Conservation (phyloP, 2,797 vertebrate species). For the Thaleichthys pacificus region DNA sequence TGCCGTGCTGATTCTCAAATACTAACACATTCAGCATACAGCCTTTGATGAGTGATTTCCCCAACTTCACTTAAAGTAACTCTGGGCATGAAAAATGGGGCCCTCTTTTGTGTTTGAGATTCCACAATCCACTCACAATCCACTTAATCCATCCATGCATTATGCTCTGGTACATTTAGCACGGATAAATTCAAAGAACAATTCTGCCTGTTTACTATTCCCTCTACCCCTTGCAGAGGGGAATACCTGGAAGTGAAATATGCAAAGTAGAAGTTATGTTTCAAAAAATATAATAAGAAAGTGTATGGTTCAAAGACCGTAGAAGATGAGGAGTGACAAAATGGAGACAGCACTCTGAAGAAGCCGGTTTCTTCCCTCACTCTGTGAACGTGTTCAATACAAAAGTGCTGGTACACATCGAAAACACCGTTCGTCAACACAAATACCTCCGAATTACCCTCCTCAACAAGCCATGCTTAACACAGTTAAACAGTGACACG, state of each 20-base stretch:
- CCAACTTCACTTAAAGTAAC: slow-evolving; percentile 35
- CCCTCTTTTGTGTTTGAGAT: too few species aligned
- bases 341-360: slow-evolving; percentile 20
- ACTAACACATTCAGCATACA: slow-evolving; percentile 60
- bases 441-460: slow-evolving; percentile 38
- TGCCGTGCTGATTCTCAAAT: slow-evolving; percentile 66
- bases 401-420: slow-evolving; percentile 21
- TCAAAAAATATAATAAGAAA: slow-evolving; percentile 6
- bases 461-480: slow-evolving; percentile 39
- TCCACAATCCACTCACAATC: slow-evolving; percentile 14
- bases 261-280: slow-evolving; percentile 19
- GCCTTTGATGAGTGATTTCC: slow-evolving; percentile 61
- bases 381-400: neutral
- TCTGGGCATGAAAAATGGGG: slow-evolving; percentile 3
- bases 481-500: slow-evolving; percentile 14
- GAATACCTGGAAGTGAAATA: slow-evolving; percentile 28
- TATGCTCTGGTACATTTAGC: slow-evolving; percentile 31
- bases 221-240: neutral
- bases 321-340: slow-evolving; percentile 32
- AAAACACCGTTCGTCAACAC: neutral
- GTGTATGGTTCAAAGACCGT: slow-evolving; percentile 39
- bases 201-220: slow-evolving; percentile 34
- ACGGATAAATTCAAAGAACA: slow-evolving; percentile 41
- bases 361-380: slow-evolving; percentile 15
- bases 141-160: slow-evolving; percentile 34